Percentiles rank a stretch among this genome's conserved stretches.
phyloP scores from a whole-genome alignment of 2,113 vertebrate species.

The Corydoras sp. region DNA sequence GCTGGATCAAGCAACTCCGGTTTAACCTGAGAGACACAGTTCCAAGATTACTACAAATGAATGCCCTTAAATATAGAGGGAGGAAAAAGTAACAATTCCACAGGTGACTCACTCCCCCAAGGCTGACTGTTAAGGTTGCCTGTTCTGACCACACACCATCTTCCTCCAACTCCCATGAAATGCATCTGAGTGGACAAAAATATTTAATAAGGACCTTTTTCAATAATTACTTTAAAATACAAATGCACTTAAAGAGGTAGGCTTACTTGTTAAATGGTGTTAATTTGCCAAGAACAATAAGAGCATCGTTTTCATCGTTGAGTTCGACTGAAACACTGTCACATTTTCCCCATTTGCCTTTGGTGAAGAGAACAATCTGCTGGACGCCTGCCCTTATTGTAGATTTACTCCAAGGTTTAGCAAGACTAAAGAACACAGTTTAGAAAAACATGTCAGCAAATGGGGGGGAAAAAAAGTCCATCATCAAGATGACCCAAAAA shows the following conservation, averaged over 20 bases:
- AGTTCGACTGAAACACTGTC: conserved; percentile 60
- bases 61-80: too few species aligned
- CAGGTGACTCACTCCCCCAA: too few species aligned
- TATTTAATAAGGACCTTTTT: background rate
- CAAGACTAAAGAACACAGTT: background rate
- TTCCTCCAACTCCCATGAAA: background rate
- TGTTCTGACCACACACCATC: too few species aligned
- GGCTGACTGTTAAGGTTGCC: too few species aligned
- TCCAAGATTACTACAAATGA: too few species aligned
- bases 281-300: conserved; percentile 62
- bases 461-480: background rate
- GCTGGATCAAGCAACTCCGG: too few species aligned
- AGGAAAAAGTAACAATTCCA: too few species aligned
- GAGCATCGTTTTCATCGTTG: conserved; percentile 47
- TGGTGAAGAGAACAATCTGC: conserved; percentile 67
- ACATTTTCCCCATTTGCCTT: conserved; percentile 59
- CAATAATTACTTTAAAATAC: too few species aligned
- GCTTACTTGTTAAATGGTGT: conserved; percentile 65
- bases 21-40: too few species aligned
- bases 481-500: background rate
- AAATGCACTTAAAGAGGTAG: background rate
- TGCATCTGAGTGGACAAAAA: background rate
- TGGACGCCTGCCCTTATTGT: conserved; percentile 52
- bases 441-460: too few species aligned
- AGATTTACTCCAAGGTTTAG: conserved; percentile 15